Conservation (phyloP, 2,113 vertebrate genomes). For the Ginglymostoma cirratum region DNA sequence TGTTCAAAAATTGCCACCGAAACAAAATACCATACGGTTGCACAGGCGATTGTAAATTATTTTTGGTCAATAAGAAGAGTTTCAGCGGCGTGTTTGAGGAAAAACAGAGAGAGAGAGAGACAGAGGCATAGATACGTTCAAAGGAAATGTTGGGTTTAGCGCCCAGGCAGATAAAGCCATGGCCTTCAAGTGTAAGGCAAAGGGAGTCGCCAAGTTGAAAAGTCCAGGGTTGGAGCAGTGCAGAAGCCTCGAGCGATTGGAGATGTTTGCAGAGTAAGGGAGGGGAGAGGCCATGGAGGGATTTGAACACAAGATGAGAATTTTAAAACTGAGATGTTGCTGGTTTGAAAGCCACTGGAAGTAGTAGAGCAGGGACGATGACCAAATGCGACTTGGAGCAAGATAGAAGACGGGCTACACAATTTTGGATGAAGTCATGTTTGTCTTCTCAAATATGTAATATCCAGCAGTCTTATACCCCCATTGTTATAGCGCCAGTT, state of each 20-base stretch:
- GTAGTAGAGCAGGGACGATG: neutral
- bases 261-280: neutral
- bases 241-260: neutral
- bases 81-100: neutral
- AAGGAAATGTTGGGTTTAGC: no score
- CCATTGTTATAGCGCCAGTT: neutral
- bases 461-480: neutral
- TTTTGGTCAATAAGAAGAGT: no score
- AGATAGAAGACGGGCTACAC: neutral
- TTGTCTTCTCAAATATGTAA: neutral
- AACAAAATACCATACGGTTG: no score
- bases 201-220: neutral
- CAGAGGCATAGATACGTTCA: neutral
- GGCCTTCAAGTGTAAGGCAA: neutral
- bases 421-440: neutral
- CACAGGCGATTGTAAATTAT: no score
- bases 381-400: no score
- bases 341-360: neutral
- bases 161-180: neutral
- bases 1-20: no score
- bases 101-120: neutral
- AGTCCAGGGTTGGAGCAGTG: neutral
- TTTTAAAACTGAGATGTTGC: no score
- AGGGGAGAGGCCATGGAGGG: neutral
- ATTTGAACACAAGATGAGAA: neutral